These are phyloP conservation scores for Epinephelus moara DNA, from an alignment of 2,113 vertebrate genomes.

Conservation along the genomic window DNA sequence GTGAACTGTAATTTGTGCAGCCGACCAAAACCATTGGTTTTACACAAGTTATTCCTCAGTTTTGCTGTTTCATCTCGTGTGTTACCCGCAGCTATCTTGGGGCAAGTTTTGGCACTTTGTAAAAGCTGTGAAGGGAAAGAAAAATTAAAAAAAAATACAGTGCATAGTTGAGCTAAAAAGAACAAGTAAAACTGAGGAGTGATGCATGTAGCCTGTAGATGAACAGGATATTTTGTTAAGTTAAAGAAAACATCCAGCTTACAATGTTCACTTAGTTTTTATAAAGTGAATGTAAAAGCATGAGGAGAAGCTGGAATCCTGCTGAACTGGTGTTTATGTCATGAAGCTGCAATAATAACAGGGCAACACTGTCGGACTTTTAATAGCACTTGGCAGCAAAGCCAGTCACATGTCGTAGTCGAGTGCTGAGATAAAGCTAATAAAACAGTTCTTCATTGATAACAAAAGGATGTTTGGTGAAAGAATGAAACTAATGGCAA, in stretches of 20 bases:
- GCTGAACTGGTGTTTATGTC: constrained; percentile 39
- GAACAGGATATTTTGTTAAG: neutral
- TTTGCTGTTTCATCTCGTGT: neutral
- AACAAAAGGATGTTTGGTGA: neutral
- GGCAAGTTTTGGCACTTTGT: neutral
- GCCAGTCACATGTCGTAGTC: neutral
- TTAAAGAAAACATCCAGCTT: neutral
- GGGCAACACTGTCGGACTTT: neutral
- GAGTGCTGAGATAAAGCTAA: neutral
- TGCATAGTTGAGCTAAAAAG: constrained; percentile 1
- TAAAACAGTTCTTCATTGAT: neutral
- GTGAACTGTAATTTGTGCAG: constrained; percentile 20
- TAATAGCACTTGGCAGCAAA: constrained; percentile 1
- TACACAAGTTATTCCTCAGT: neutral
- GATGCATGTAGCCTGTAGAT: neutral
- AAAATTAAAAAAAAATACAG: neutral
- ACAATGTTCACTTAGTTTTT: neutral
- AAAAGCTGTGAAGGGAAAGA: neutral
- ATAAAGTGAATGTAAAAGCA: neutral
- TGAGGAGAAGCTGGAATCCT: constrained; percentile 26
- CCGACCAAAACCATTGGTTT: neutral
- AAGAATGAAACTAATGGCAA: neutral
- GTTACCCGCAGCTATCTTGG: constrained; percentile 2
- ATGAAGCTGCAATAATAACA: constrained; percentile 46
- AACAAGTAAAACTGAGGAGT: neutral